Percentiles rank a stretch among this genome's conserved stretches.
Conservation (phyloP, 1,140 invertebrate genomes). For the Brachionus asplanchnoidis region DNA sequence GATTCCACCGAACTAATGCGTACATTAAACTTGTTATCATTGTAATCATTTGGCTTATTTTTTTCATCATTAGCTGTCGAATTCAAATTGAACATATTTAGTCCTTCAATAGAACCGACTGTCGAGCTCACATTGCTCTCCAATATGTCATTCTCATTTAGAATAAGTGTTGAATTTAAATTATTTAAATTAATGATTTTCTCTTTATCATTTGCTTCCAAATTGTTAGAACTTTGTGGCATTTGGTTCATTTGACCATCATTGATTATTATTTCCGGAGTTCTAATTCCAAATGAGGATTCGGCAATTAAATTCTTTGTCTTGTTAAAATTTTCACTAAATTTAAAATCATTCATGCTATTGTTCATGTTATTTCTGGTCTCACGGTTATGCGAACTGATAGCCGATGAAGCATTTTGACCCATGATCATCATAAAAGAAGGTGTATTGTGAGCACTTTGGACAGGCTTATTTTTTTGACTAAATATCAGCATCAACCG, state of each 20-base stretch:
- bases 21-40: background rate
- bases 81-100: slow-evolving; percentile 5
- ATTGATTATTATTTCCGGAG: slow-evolving; percentile 9
- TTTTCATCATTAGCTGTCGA: slow-evolving; percentile 31
- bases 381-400: background rate
- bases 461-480: background rate
- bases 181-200: slow-evolving; percentile 6
- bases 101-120: background rate
- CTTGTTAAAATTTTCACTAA: background rate
- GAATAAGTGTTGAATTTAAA: slow-evolving; percentile 11
- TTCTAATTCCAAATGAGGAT: background rate
- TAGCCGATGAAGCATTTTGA: slow-evolving; percentile 2
- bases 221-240: background rate
- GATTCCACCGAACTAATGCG: background rate
- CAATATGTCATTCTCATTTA: slow-evolving; percentile 28
- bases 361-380: slow-evolving; percentile 23
- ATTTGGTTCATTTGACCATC: slow-evolving; percentile 3
- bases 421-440: slow-evolving; percentile 34
- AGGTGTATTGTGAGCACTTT: slow-evolving; percentile 17
- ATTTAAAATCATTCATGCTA: slow-evolving; percentile 10
- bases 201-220: background rate
- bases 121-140: slow-evolving; percentile 27
- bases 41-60: background rate
- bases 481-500: background rate
- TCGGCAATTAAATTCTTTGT: background rate